Evolutionary conservation across 2,888 invertebrate genomes (phyloP).

Genomic region (Eristalinus sepulchralis): DNA sequence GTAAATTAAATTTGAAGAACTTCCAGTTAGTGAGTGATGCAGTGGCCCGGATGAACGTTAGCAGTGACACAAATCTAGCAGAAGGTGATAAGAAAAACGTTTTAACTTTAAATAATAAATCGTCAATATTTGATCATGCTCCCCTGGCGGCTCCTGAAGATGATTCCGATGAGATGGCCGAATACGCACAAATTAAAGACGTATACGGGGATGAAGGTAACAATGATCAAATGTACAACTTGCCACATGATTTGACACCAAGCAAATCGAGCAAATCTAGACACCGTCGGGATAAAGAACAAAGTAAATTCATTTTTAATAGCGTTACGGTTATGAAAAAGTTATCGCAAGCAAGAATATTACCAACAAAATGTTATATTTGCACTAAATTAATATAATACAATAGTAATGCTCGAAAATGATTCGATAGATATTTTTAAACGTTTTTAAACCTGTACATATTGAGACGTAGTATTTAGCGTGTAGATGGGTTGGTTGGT

Average conservation of each 20-base stretch:
- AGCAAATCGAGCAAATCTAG: constrained; percentile 83
- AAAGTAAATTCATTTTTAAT: constrained; percentile 80
- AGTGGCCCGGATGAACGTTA: constrained; percentile 87
- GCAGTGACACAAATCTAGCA: constrained; percentile 80
- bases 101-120: constrained; percentile 73
- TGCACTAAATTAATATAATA: constrained; percentile 56
- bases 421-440: constrained; percentile 43
- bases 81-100: constrained; percentile 79
- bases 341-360: constrained; percentile 54
- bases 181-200: constrained; percentile 86
- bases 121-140: constrained; percentile 84
- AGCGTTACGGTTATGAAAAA: constrained; percentile 48
- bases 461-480: constrained; percentile 57
- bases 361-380: constrained; percentile 45
- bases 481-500: constrained; percentile 64
- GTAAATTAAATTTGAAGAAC: constrained; percentile 93
- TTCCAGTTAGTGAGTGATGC: constrained; percentile 94
- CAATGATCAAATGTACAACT: constrained; percentile 83
- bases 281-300: constrained; percentile 85
- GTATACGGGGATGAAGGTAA: constrained; percentile 85
- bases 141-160: constrained; percentile 89
- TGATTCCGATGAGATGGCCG: constrained; percentile 85
- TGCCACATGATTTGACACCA: constrained; percentile 85
- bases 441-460: constrained; percentile 53
- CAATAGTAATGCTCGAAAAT: constrained; percentile 61